These are phyloP conservation scores for Phainopepla nitens DNA, from an alignment of 2,113 vertebrate genomes.

Conservation along the genomic window DNA sequence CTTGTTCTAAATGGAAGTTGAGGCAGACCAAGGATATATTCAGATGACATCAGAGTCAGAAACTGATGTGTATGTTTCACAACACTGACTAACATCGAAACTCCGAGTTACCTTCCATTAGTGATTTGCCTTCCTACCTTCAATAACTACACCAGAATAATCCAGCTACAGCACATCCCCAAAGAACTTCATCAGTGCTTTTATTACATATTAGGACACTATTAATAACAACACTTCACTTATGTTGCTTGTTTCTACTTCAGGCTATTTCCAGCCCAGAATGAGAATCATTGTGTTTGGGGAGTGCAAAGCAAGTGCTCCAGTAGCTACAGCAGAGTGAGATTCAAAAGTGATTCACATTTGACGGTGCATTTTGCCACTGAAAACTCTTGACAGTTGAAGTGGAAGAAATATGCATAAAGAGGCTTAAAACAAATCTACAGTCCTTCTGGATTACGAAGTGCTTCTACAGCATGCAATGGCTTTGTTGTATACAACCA, in stretches of 20 bases:
- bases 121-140: not conserved
- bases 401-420: not conserved
- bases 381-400: not conserved
- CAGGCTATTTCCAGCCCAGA: not conserved
- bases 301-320: not conserved
- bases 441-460: not conserved
- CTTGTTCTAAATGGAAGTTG: not conserved
- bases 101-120: not conserved
- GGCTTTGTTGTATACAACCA: not conserved
- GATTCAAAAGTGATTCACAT: not conserved
- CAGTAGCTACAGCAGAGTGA: not conserved
- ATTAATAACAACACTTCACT: not conserved
- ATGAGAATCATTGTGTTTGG: not conserved
- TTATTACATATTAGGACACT: not conserved
- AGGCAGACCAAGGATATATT: not conserved
- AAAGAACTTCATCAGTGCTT: not conserved
- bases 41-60: not conserved
- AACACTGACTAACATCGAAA: not conserved
- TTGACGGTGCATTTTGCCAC: not conserved
- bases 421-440: not conserved
- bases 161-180: not conserved
- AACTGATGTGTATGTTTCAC: not conserved
- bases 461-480: not conserved
- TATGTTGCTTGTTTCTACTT: not conserved
- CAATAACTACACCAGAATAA: not conserved